Base-by-base conservation (phyloP, 2,797 vertebrate species). In the Dendrocincla fuliginosa region DNA sequence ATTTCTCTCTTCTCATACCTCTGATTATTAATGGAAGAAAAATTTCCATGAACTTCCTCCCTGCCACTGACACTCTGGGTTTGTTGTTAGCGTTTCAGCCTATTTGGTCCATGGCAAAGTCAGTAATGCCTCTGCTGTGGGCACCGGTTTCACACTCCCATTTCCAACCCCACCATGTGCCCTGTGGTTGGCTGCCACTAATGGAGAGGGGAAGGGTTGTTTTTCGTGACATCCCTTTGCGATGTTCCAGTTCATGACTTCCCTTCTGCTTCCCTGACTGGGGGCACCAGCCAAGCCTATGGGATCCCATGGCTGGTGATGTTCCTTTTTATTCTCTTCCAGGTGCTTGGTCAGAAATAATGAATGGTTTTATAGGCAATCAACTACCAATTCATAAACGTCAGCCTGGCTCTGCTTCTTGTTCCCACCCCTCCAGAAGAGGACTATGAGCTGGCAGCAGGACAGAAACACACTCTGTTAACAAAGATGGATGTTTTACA, bases 401-500 rank as follows among this genome's bases (percentile, higher is more conserved):
- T 90, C 96, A 96, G 57, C 63, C 91, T 13, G 11, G 85, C 87
- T 94, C 93, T 93, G 92, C 94, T 91, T 95, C 94, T 93, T 85
- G 68, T 95, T 96, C 78, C 93, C 93, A 91, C 53, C 83, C 91
- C 86, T 94, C 76, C 68, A n/a, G 13, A 95, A 83, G 67, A 88
- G 86, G 84, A 93, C 28, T 5, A 67, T 1, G 23, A 90, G 93
- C 94, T 95, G 96, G 96, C 96, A 96, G 85, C 92, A 94, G 83
- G 87, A 95, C 95, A 96, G 94, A 83, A 90, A 84, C 42, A 37
- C 81, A 80, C 0, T 2, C 80, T 2, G 22, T 94, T 97, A 95
- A 95, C 94, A 95, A 94, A 95, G 96, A 96, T 87, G 86, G 96
- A 96, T 96, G 95, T 74, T 97, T 96, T 93, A 96, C 95, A 96